Evolutionary conservation across 2,888 invertebrate genomes (phyloP).

Genomic region (Andrena praecox): DNA sequence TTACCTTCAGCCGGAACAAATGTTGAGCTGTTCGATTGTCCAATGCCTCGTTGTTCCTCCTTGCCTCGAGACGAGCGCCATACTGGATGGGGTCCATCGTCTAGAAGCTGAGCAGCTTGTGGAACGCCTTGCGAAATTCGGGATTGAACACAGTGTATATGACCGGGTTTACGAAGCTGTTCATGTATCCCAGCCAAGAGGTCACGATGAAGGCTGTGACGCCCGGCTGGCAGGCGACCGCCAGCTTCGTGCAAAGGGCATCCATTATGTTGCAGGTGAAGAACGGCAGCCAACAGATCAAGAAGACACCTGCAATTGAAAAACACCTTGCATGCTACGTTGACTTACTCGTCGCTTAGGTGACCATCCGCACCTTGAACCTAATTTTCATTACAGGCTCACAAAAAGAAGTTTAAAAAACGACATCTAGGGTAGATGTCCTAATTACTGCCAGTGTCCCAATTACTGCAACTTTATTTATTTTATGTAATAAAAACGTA

Average conservation of each 20-base stretch:
- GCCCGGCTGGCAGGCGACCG: slow-evolving; percentile 92
- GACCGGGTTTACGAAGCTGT: slow-evolving; percentile 96
- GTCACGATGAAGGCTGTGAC: slow-evolving; percentile 96
- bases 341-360: too few relatives aligned
- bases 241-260: slow-evolving; percentile 96
- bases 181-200: slow-evolving; percentile 99
- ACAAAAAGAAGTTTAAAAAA: too few relatives aligned
- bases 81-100: slow-evolving; percentile 1
- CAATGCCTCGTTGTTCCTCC: slow-evolving; percentile 59
- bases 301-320: slow-evolving; percentile 95
- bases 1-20: slow-evolving; percentile 60
- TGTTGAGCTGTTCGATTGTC: slow-evolving; percentile 62
- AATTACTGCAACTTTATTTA: too few relatives aligned
- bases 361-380: too few relatives aligned
- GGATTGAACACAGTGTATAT: slow-evolving; percentile 98
- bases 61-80: slow-evolving; percentile 23
- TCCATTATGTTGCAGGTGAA: slow-evolving; percentile 99
- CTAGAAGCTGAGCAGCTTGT: slow-evolving; percentile 90
- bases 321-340: too few relatives aligned
- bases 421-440: too few relatives aligned
- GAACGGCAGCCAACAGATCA: slow-evolving; percentile 99
- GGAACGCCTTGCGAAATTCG: slow-evolving; percentile 99
- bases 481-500: too few relatives aligned
- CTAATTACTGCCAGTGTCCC: too few relatives aligned
- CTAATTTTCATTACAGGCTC: background rate